Conservation (phyloP, 2,888 invertebrate genomes). For the Acronicta psi region DNA sequence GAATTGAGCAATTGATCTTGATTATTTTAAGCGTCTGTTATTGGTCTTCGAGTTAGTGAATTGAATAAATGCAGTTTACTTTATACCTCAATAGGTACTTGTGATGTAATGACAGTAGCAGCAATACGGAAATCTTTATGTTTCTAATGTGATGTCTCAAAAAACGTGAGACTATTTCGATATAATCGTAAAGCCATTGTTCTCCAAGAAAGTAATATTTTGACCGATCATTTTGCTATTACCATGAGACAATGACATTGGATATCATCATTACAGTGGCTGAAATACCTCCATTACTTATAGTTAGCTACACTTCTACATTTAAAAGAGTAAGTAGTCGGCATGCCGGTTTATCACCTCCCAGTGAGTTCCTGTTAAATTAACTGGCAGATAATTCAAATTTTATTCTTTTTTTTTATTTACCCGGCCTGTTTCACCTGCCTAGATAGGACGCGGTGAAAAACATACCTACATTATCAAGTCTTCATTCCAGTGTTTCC, state of each 20-base stretch:
- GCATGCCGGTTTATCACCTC: no score
- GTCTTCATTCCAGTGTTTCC: slow-evolving; percentile 49
- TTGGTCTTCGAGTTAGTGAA: slow-evolving; percentile 31
- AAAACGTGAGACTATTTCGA: background rate
- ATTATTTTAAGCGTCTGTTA: slow-evolving; percentile 20
- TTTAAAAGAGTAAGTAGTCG: no score
- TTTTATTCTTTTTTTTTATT: no score
- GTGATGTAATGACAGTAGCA: background rate
- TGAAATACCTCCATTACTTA: no score
- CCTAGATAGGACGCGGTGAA: no score
- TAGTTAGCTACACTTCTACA: no score
- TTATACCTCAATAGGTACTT: background rate
- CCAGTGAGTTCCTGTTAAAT: no score
- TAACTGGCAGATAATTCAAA: no score
- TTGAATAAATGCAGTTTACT: slow-evolving; percentile 24
- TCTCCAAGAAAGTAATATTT: slow-evolving; percentile 2
- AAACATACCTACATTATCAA: no score
- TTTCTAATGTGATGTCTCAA: background rate
- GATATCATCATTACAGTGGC: background rate
- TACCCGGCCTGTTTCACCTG: no score
- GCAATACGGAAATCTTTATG: background rate
- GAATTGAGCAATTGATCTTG: slow-evolving; percentile 44
- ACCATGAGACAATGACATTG: slow-evolving; percentile 13
- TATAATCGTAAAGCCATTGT: background rate
- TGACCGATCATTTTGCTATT: slow-evolving; percentile 19